A percentile compares a stretch with the other conserved stretches of the same genome.
Evolutionary conservation across 2,797 vertebrate genomes (phyloP).

Genomic region (Graptemys geographica): DNA sequence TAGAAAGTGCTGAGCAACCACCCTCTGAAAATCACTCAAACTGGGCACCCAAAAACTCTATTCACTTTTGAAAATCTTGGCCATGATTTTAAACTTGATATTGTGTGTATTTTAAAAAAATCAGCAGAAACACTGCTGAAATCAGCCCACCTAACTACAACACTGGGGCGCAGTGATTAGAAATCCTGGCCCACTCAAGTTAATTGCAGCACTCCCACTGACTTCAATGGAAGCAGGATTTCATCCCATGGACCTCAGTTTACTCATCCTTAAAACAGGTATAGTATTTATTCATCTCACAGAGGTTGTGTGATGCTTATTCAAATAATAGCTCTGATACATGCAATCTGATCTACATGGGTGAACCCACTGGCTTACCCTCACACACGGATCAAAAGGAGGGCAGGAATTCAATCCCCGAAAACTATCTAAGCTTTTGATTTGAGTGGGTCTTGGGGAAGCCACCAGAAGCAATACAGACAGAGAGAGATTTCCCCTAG

Average conservation of each 20-base stretch:
- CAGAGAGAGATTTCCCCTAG: background rate
- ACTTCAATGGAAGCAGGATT: background rate
- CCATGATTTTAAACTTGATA: background rate
- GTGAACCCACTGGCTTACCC: background rate
- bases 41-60: background rate
- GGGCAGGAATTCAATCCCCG: background rate
- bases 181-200: background rate
- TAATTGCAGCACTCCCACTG: background rate
- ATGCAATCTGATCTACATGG: background rate
- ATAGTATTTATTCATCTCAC: background rate
- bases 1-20: background rate
- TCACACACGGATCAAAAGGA: background rate
- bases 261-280: background rate
- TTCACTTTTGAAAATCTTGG: background rate
- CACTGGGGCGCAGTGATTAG: background rate
- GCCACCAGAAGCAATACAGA: background rate
- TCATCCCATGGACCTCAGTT: background rate
- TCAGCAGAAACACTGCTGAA: background rate
- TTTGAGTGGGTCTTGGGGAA: background rate
- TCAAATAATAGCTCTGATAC: background rate
- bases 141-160: no score
- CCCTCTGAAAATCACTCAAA: background rate
- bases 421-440: background rate
- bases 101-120: background rate
- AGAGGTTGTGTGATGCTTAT: background rate